Evolutionary conservation across 2,888 invertebrate genomes (phyloP), one percentile per base, ranked within the genome.

Genomic region (Nasonovia ribisnigri): DNA sequence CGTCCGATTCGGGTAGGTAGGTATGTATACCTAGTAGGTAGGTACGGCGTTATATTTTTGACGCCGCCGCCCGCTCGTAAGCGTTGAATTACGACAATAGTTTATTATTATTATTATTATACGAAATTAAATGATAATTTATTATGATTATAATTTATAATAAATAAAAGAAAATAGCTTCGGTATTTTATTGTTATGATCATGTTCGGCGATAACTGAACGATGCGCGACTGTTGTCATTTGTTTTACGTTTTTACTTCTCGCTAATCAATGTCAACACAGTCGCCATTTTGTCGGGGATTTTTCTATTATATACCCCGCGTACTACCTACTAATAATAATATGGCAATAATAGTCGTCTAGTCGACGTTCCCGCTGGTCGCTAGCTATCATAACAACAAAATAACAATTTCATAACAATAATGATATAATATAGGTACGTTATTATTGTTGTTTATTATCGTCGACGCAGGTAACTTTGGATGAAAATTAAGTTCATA

Each of bases 211-310:
- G 84, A 84, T 91, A 84, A 91, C 20, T n/a, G n/a, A 10, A 57
- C 84, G 11, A 84, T 91, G 11, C 8, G 0, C 16, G 57, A 86
- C n/a, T 92, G 43, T 60, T 91, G 42, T 43, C 43, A 89, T 89
- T 89, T 29, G 84, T 29, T 4, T 29, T 84, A 43, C 13, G 54
- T 86, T 4, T 91, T 84, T 54, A 57, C 36, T 90, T 48, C 87
- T 24, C 42, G 46, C 92, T 84, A 84, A 90, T 93, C 93, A 86
- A 86, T 90, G 93, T 90, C 93, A 93, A 93, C 90, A 86, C 54
- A 36, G 93, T 86, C 90, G 93, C 93, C 93, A 93, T 93, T 93
- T 93, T 93, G 93, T 90, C 60, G 86, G 67, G 60, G 26, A 93
- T 84, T 93, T 93, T 90, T 88, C 54, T 90, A 46, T 54, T 26